phyloP scores from a whole-genome alignment of 2,888 invertebrate species.

The Leuctra nigra region DNA sequence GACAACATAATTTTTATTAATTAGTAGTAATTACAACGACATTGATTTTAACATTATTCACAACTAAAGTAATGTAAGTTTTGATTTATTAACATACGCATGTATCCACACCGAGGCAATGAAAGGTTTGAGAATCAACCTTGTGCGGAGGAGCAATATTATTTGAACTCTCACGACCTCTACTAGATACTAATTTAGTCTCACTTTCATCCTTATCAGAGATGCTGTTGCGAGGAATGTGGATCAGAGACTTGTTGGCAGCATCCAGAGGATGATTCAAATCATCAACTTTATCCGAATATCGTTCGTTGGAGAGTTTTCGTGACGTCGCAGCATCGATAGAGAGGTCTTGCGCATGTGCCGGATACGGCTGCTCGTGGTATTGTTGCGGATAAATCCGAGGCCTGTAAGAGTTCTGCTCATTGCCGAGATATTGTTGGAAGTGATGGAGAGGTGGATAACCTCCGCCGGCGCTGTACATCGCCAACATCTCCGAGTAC shows the following conservation, averaged over 20 bases:
- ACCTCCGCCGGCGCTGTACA: constrained; percentile 24
- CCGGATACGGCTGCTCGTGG: constrained; percentile 11
- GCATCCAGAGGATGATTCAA: background rate
- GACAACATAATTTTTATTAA: too few relatives aligned
- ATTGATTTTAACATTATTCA: background rate
- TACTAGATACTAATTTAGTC: background rate
- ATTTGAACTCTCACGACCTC: constrained; percentile 9
- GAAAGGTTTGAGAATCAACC: constrained; percentile 27
- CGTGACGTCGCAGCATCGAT: background rate
- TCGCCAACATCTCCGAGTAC: constrained; percentile 27
- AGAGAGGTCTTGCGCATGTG: constrained; percentile 20
- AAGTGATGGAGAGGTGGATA: constrained; percentile 25
- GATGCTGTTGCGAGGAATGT: background rate
- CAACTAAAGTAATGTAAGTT: background rate
- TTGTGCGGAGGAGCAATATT: constrained; percentile 20
- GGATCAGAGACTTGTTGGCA: background rate
- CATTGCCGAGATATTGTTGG: constrained; percentile 23
- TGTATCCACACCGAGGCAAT: constrained; percentile 30
- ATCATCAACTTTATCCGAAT: background rate
- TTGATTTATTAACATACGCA: constrained; percentile 29
- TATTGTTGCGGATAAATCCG: constrained; percentile 21
- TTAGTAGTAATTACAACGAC: too few relatives aligned
- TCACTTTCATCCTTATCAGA: background rate
- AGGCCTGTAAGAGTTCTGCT: background rate
- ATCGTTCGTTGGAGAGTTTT: background rate